Evolutionary conservation across 2,797 vertebrate genomes (phyloP).

Genomic region (Botia kubotai): DNA sequence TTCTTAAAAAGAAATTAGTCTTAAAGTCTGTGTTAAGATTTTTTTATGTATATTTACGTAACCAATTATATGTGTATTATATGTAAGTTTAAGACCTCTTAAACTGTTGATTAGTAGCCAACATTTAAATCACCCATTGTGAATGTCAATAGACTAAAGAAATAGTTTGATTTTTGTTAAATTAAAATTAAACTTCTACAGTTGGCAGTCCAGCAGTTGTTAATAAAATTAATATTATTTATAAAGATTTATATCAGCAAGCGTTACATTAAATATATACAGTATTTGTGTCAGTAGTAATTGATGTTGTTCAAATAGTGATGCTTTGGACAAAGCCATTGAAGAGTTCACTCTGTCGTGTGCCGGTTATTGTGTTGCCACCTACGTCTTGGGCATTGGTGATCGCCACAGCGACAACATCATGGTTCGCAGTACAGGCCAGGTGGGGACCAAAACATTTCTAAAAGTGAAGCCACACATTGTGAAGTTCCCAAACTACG

Average conservation of each 20-base stretch:
- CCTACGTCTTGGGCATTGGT: conserved; percentile 97
- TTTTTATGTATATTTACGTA: too few species aligned
- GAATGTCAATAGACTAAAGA: too few species aligned
- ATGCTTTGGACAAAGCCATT: conserved; percentile 94
- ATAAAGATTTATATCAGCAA: too few species aligned
- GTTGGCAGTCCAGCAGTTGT: background rate
- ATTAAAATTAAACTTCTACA: too few species aligned
- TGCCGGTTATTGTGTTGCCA: conserved; percentile 99
- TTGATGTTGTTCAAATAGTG: conserved; percentile 72
- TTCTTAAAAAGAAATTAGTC: too few species aligned
- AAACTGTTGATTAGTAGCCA: too few species aligned
- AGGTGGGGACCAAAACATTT: conserved; percentile 77
- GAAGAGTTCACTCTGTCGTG: conserved; percentile 98
- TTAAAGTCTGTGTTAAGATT: too few species aligned
- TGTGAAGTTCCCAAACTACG: background rate
- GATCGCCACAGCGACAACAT: conserved; percentile 99
- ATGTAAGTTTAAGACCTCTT: too few species aligned
- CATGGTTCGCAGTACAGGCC: conserved; percentile 97
- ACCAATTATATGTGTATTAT: too few species aligned
- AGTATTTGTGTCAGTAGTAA: background rate
- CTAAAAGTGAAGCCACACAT: background rate
- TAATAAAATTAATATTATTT: background rate
- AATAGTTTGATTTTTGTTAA: too few species aligned
- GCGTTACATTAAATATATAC: background rate
- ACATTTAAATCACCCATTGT: too few species aligned